These are phyloP conservation scores for Pelobates cultripes DNA, from an alignment of 2,797 vertebrate species.

Conservation along the genomic window DNA sequence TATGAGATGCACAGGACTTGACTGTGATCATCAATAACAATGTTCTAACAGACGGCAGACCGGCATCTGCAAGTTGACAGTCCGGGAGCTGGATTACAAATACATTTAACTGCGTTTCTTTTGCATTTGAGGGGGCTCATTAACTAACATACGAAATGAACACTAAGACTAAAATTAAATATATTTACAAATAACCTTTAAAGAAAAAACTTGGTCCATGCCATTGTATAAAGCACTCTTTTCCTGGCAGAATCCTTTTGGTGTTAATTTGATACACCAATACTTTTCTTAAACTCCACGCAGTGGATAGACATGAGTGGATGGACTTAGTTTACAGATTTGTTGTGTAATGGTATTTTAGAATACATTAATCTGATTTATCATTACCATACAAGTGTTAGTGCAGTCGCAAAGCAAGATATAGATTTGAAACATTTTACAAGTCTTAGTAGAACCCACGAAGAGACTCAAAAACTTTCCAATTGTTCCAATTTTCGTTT, in stretches of 20 bases:
- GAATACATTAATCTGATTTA: background rate
- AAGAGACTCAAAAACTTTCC: background rate
- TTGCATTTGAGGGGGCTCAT: no score
- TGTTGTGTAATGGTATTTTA: background rate
- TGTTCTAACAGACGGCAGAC: no score
- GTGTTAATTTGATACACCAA: slow-evolving; percentile 17
- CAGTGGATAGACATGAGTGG: background rate
- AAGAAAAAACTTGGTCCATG: no score
- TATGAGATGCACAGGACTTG: no score
- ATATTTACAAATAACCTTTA: no score
- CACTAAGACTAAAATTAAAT: no score
- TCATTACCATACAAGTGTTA: background rate
- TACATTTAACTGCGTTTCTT: no score
- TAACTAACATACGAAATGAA: no score
- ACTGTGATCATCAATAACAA: no score
- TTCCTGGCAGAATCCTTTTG: background rate
- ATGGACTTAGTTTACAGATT: background rate
- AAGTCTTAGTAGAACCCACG: background rate
- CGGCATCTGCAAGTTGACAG: no score
- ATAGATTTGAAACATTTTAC: background rate
- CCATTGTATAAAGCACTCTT: background rate
- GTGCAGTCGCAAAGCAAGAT: background rate
- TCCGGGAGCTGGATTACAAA: no score
- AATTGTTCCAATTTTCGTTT: background rate
- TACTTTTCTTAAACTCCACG: slow-evolving; percentile 5